Evolutionary conservation across 2,888 invertebrate genomes (phyloP).

Genomic region (Taphrorychus bicolor): DNA sequence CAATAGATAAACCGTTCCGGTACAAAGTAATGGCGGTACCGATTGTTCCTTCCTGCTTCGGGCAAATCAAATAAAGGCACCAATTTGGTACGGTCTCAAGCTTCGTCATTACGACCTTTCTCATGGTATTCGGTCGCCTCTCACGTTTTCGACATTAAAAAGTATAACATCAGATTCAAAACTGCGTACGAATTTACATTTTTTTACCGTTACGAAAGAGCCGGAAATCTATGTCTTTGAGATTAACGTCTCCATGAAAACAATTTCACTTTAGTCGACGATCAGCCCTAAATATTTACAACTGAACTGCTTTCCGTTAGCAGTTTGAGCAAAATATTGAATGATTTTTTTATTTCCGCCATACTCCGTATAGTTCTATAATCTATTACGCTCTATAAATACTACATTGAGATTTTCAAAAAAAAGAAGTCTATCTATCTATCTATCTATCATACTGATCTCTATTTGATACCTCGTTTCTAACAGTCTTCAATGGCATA

Average conservation of each 20-base stretch:
- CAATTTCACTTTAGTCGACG: background rate
- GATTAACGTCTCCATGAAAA: background rate
- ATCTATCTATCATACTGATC: too few relatives aligned
- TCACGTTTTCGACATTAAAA: constrained; percentile 7
- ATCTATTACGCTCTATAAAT: too few relatives aligned
- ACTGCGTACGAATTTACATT: background rate
- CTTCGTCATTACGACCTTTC: background rate
- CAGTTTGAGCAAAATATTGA: too few relatives aligned
- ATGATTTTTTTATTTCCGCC: too few relatives aligned
- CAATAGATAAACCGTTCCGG: background rate
- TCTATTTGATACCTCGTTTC: too few relatives aligned
- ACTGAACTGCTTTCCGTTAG: too few relatives aligned
- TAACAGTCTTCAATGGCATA: too few relatives aligned
- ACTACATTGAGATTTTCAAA: too few relatives aligned
- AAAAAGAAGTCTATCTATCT: too few relatives aligned
- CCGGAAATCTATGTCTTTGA: background rate
- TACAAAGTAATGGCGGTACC: background rate
- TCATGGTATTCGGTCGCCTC: background rate
- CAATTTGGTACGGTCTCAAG: background rate
- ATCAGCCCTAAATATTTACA: background rate
- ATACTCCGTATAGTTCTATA: too few relatives aligned
- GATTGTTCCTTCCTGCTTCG: background rate
- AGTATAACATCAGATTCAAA: background rate
- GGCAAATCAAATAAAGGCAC: constrained; percentile 3
- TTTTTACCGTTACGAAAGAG: constrained; percentile 1